Conservation (phyloP, 2,113 vertebrate species). For the Gyps fulvus region DNA sequence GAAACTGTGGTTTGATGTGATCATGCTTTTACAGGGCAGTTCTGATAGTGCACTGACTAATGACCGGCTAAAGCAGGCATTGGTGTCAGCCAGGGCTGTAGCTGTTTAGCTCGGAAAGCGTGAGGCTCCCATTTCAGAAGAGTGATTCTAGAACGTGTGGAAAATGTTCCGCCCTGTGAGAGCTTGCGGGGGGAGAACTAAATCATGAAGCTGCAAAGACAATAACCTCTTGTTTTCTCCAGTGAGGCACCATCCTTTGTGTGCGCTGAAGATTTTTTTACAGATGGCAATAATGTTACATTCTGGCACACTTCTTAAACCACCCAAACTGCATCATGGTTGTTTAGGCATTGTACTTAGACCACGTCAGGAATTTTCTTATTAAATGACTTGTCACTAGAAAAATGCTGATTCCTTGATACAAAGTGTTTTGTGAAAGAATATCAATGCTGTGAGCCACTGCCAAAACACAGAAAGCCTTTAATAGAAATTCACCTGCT, state of each 20-base stretch:
- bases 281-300: background rate
- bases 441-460: background rate
- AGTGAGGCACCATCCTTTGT: background rate
- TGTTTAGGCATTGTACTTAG: background rate
- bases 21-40: constrained; percentile 22
- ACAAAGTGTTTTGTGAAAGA: background rate
- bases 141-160: background rate
- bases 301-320: background rate
- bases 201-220: background rate
- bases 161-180: background rate
- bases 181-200: background rate
- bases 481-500: constrained; percentile 35
- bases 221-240: background rate
- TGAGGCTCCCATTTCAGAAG: background rate
- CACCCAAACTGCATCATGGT: background rate
- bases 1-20: constrained; percentile 18
- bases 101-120: background rate
- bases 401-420: constrained; percentile 13
- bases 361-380: background rate
- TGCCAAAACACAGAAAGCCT: background rate
- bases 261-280: background rate
- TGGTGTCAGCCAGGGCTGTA: background rate
- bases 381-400: background rate
- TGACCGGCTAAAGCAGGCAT: background rate
- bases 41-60: background rate